These are phyloP conservation scores for Apostichopus californicus DNA, from an alignment of 35 echinoderm and acorn worm species.

Conservation along the genomic window DNA sequence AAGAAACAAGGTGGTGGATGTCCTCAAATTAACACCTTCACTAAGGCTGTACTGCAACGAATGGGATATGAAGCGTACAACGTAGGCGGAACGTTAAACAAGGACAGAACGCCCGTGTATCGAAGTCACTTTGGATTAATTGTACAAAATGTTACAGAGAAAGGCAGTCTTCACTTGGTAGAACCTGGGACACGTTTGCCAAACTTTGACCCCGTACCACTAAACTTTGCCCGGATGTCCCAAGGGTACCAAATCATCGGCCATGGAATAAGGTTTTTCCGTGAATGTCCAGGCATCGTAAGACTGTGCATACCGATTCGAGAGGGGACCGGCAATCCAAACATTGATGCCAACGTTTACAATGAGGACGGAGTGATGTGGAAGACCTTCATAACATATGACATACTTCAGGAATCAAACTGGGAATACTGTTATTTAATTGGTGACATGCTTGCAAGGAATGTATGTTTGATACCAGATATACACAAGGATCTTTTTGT, in stretches of 20 bases:
- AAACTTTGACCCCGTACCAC: background rate
- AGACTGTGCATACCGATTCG: background rate
- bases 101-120: background rate
- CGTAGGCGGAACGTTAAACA: background rate
- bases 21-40: background rate
- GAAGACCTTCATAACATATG: constrained; percentile 4
- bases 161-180: constrained; percentile 13
- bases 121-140: background rate
- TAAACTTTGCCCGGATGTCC: background rate
- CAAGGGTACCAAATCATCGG: background rate
- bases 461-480: background rate
- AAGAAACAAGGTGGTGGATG: constrained; percentile 7
- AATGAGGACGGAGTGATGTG: constrained; percentile 8
- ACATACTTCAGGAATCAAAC: background rate
- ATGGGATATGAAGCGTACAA: background rate
- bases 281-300: background rate
- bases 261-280: background rate
- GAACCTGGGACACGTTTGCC: background rate
- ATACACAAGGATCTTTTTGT: background rate
- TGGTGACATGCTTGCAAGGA: background rate
- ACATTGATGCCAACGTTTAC: background rate
- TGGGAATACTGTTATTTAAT: background rate
- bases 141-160: background rate
- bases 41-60: background rate
- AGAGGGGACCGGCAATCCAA: background rate